Percentiles rank a stretch among this genome's conserved stretches.
Evolutionary conservation across 2,113 vertebrate species (phyloP).

Genomic region (Noctilio leporinus): DNA sequence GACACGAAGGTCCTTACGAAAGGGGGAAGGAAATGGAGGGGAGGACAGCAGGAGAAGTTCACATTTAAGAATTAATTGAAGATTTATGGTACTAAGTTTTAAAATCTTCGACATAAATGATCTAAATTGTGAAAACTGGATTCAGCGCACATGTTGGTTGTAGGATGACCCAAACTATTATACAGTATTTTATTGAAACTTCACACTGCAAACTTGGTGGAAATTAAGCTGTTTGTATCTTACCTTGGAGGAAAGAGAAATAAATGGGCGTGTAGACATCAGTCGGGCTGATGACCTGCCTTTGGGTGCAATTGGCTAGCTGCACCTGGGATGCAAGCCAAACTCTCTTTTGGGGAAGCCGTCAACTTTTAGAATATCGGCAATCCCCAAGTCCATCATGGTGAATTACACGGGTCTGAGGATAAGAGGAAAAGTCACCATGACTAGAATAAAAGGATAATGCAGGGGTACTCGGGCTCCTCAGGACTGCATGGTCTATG

Average conservation of each 20-base stretch:
- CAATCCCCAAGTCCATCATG: background rate
- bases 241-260: constrained; percentile 42
- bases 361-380: background rate
- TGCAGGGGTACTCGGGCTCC: background rate
- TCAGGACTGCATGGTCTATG: background rate
- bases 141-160: background rate
- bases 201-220: background rate
- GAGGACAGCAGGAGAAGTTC: background rate
- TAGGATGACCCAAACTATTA: background rate
- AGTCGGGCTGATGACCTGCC: background rate
- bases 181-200: background rate
- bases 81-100: constrained; percentile 7
- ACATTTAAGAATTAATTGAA: constrained; percentile 16
- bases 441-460: constrained; percentile 15
- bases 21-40: background rate
- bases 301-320: background rate
- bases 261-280: background rate
- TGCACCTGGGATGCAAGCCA: background rate
- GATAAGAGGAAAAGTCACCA: background rate
- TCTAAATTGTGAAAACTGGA: constrained; percentile 16
- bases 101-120: background rate
- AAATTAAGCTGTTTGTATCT: constrained; percentile 30
- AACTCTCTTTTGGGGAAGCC: background rate
- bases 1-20: background rate
- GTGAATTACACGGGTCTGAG: constrained; percentile 28